Evolutionary conservation across 2,113 vertebrate genomes (phyloP).

Genomic region (Meriones unguiculatus): DNA sequence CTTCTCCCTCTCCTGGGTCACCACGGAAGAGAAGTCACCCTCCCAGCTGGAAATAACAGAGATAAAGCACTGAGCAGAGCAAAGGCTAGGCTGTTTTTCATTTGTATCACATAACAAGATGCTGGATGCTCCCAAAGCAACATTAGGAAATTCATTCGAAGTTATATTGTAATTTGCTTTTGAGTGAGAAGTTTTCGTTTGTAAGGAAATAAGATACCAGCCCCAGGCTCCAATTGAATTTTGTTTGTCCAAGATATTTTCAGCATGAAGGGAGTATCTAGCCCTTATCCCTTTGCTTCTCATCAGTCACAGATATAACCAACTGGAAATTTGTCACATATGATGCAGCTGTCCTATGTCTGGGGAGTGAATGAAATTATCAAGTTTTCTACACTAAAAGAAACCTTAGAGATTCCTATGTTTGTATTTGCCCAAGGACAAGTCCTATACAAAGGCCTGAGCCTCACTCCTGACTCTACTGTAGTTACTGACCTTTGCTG

Average conservation of each 20-base stretch:
- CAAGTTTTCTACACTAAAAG: neutral
- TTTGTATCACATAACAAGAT: neutral
- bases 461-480: neutral
- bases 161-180: neutral
- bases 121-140: neutral
- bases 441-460: neutral
- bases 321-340: neutral
- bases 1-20: neutral
- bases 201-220: neutral
- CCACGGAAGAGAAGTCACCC: neutral
- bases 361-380: neutral
- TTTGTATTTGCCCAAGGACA: neutral
- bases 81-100: neutral
- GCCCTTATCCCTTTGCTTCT: neutral
- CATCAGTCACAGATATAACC: neutral
- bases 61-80: neutral
- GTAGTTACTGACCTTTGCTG: neutral
- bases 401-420: neutral
- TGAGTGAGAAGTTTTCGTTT: constrained; percentile 1
- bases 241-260: neutral
- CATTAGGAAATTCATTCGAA: neutral
- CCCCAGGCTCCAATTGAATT: neutral
- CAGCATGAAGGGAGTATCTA: neutral
- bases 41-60: neutral
- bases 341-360: neutral